A percentile compares a stretch with the other conserved stretches of the same genome.
phyloP scores from a whole-genome alignment of 1,140 invertebrate species.

The Helicorthomorpha holstii region DNA sequence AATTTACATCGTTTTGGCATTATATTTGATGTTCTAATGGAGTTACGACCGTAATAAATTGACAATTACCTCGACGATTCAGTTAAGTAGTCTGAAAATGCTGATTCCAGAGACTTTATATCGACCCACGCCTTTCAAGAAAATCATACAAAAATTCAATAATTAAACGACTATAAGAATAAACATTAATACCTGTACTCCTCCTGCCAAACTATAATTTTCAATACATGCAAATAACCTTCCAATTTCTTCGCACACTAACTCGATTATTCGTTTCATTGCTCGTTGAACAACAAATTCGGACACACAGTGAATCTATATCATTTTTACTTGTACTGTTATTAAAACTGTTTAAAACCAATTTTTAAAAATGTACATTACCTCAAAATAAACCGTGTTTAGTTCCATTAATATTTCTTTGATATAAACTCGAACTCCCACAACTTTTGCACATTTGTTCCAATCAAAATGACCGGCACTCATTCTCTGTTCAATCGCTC shows the following conservation, averaged over 20 bases:
- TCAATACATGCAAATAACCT: slow-evolving; percentile 63
- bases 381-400: slow-evolving; percentile 82
- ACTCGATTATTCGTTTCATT: slow-evolving; percentile 70
- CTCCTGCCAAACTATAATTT: slow-evolving; percentile 44
- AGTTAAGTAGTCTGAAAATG: background rate
- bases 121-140: slow-evolving; percentile 39
- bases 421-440: slow-evolving; percentile 69
- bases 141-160: background rate
- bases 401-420: slow-evolving; percentile 84
- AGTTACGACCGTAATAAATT: no score
- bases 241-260: slow-evolving; percentile 74
- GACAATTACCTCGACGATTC: background rate
- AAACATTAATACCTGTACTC: slow-evolving; percentile 33
- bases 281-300: slow-evolving; percentile 28
- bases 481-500: slow-evolving; percentile 89
- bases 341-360: background rate
- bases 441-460: slow-evolving; percentile 47
- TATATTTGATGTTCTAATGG: no score
- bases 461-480: slow-evolving; percentile 75
- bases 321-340: background rate
- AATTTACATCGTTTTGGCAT: no score
- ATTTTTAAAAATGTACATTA: slow-evolving; percentile 22
- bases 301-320: background rate
- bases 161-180: background rate
- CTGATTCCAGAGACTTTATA: slow-evolving; percentile 30